A percentile compares a stretch with the other conserved stretches of the same genome.
phyloP scores from a whole-genome alignment of 2,113 vertebrate species.

The Petaurus breviceps region DNA sequence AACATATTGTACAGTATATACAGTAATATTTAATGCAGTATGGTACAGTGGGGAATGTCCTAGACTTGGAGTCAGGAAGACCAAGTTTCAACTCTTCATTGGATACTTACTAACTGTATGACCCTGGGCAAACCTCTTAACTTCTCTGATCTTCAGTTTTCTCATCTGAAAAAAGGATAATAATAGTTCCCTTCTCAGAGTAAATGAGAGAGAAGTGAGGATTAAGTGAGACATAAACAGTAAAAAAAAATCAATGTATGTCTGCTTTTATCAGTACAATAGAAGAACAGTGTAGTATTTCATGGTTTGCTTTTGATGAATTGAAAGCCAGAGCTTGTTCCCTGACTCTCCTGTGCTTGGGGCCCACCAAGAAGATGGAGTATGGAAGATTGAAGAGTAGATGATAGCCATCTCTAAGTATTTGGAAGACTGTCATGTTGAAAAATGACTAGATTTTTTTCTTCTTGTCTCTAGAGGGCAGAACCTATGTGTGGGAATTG shows the following conservation, averaged over 20 bases:
- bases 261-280: background rate
- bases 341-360: background rate
- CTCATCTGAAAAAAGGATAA: background rate
- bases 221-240: background rate
- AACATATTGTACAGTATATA: background rate
- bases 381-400: background rate
- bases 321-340: background rate
- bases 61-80: background rate
- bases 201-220: background rate
- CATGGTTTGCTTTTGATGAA: background rate
- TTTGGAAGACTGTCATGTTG: background rate
- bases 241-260: background rate
- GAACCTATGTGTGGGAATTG: background rate
- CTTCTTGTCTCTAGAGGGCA: background rate
- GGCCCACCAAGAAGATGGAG: background rate
- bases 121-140: background rate
- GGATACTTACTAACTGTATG: background rate
- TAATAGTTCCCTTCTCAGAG: background rate
- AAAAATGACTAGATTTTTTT: background rate
- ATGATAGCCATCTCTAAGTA: background rate
- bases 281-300: background rate
- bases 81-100: background rate
- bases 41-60: background rate
- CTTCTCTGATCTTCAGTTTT: background rate
- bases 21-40: background rate